A percentile compares a stretch with the other conserved stretches of the same genome.
Conservation (phyloP, 2,888 invertebrate genomes). For the Amblyjoppa fuscipennis region DNA sequence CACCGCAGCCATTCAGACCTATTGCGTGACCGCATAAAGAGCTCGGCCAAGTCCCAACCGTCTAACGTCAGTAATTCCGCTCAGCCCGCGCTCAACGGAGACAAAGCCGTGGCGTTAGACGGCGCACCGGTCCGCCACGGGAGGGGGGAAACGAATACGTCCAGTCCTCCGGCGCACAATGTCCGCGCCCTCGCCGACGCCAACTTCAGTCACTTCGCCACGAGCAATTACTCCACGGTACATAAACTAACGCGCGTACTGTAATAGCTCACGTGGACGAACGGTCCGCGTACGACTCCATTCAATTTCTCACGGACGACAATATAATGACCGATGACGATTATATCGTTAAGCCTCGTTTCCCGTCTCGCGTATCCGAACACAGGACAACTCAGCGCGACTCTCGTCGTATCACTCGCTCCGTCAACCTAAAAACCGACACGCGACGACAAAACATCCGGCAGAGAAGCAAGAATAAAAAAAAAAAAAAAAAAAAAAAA, state of each 20-base stretch:
- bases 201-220: slow-evolving; percentile 35
- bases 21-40: not conserved
- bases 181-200: not conserved
- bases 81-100: not conserved
- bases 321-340: slow-evolving; percentile 35
- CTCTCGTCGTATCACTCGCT: not conserved
- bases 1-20: not conserved
- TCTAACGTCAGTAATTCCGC: not conserved
- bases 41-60: not conserved
- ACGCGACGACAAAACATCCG: slow-evolving; percentile 37
- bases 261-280: slow-evolving; percentile 25
- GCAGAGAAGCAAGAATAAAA: not conserved
- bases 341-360: slow-evolving; percentile 27
- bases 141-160: slow-evolving; percentile 2
- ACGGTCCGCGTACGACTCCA: slow-evolving; percentile 1
- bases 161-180: not conserved
- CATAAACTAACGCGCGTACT: not conserved
- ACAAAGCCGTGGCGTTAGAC: slow-evolving; percentile 23
- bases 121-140: not conserved
- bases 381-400: not conserved
- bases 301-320: slow-evolving; percentile 35
- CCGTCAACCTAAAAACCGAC: not conserved
- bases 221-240: slow-evolving; percentile 33
- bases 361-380: slow-evolving; percentile 1
- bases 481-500: slow-evolving; percentile 4